These are phyloP conservation scores for Lithodes maja DNA, from an alignment of 2,888 invertebrate genomes.

Conservation along the genomic window DNA sequence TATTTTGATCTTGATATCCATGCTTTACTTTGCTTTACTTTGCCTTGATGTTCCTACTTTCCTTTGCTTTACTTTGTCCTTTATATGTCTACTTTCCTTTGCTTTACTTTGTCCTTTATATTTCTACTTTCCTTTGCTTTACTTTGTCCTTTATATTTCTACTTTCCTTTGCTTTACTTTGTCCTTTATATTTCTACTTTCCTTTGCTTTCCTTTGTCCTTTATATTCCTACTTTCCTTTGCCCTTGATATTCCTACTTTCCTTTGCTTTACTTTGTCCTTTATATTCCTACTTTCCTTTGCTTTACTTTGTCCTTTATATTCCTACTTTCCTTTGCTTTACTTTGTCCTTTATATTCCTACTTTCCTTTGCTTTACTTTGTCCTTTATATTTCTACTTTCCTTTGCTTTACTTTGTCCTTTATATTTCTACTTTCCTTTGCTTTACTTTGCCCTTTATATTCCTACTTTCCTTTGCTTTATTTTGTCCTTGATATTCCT, in stretches of 20 bases:
- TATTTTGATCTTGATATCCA: no score
- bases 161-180: neutral
- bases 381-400: no score
- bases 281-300: neutral
- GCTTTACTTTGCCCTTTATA: no score
- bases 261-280: neutral
- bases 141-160: neutral
- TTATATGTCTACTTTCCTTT: neutral
- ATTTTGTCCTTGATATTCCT: neutral
- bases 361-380: no score
- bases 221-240: neutral
- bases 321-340: neutral
- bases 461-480: neutral
- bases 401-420: no score
- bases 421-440: no score
- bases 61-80: no score
- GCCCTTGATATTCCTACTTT: neutral
- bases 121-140: neutral
- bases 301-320: no score
- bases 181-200: no score
- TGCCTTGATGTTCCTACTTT: no score
- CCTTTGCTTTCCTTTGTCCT: neutral
- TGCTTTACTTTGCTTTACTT: no score
- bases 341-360: neutral
- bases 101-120: neutral